These are phyloP conservation scores for Clamator glandarius DNA, from an alignment of 2,797 vertebrate genomes.

Conservation along the genomic window DNA sequence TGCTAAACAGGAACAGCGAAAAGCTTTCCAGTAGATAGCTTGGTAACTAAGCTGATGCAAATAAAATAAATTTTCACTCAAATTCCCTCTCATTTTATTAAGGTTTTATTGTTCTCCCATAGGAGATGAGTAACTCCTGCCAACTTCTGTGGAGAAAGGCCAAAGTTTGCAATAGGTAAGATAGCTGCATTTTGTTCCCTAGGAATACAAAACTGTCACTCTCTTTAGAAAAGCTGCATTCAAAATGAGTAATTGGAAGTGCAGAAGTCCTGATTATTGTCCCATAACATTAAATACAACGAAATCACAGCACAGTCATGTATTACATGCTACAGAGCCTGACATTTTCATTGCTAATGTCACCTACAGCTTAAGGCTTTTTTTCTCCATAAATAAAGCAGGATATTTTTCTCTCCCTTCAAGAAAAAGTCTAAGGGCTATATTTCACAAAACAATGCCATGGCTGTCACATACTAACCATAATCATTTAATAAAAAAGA, in stretches of 20 bases:
- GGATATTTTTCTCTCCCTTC: background rate
- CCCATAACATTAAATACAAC: constrained; percentile 39
- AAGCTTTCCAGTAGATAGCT: background rate
- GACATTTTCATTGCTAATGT: constrained; percentile 71
- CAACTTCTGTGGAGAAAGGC: background rate
- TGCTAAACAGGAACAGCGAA: background rate
- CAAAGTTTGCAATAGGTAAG: background rate
- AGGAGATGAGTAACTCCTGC: background rate
- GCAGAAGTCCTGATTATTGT: constrained; percentile 37
- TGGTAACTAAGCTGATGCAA: background rate
- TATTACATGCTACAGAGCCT: constrained; percentile 41
- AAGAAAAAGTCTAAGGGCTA: background rate
- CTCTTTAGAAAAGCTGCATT: background rate
- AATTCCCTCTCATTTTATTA: background rate
- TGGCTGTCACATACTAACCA: background rate
- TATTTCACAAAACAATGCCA: constrained; percentile 42
- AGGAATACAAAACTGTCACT: background rate
- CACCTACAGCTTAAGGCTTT: constrained; percentile 50
- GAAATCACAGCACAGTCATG: constrained; percentile 43
- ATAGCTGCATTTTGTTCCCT: background rate
- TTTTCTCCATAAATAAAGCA: constrained; percentile 39
- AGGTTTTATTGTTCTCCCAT: background rate
- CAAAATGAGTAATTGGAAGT: constrained; percentile 16
- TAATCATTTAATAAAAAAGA: background rate
- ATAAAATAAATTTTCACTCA: background rate